Conservation (phyloP, 2,113 vertebrate genomes). For the Ovibos moschatus region DNA sequence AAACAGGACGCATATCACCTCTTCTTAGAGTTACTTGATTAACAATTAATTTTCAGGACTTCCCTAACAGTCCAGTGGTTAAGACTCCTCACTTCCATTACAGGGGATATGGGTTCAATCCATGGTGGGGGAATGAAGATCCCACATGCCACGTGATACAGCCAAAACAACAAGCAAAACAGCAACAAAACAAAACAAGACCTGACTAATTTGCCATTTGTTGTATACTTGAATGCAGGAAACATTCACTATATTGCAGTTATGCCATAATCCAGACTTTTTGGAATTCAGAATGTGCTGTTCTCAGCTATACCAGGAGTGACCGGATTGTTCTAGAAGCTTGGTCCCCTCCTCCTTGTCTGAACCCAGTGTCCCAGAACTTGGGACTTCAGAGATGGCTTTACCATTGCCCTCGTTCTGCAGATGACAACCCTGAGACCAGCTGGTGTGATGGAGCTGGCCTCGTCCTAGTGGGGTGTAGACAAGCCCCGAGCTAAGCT, state of each 20-base stretch:
- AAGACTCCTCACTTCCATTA: not conserved
- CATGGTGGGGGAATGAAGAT: not conserved
- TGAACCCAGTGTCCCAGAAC: not conserved
- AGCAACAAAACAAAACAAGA: not conserved
- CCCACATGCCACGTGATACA: not conserved
- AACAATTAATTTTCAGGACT: fast-evolving
- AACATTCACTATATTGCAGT: not conserved
- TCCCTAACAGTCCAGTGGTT: not conserved
- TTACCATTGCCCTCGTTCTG: not conserved
- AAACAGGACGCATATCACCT: not conserved
- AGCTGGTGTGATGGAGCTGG: not conserved
- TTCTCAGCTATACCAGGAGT: not conserved
- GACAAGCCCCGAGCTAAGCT: not conserved
- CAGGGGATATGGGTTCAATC: not conserved
- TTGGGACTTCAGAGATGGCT: not conserved
- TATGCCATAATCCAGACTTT: not conserved
- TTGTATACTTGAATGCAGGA: not conserved
- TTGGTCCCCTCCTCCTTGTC: not conserved
- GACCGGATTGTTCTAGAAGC: not conserved
- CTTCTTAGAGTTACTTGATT: not conserved
- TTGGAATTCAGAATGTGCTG: not conserved
- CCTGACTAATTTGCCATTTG: not conserved
- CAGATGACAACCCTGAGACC: not conserved
- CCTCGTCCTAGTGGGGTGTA: fast-evolving
- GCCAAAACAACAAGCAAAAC: not conserved